Evolutionary conservation across 2,797 vertebrate genomes (phyloP), one percentile per base, ranked within the genome.

Genomic region (Zenarchopterus dispar): DNA sequence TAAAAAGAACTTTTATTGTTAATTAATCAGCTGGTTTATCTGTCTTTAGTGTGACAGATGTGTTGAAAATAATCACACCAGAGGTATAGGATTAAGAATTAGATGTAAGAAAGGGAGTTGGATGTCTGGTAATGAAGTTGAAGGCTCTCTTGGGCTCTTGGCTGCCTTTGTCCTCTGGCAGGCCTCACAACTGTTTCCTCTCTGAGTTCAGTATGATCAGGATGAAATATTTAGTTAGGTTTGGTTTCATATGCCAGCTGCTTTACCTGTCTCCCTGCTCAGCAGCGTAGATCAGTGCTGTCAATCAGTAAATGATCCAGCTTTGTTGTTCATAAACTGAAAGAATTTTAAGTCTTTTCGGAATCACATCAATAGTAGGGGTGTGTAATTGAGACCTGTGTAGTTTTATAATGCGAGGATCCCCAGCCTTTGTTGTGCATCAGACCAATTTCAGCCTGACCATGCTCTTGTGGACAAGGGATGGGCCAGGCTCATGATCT

Each of bases 21-120:
- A 94, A 94, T 94, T 93, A 93, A 93, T 92, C 87, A 89, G 78
- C 57, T 76, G 84, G 75, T 92, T 93, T 92, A 92, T 93, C 86
- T 77, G 50, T 75, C 61, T 55, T 90, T 83, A 52, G 83, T 78
- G 77, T 78, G 86, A 86, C 74, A 78, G 80, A 82, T 85, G 73
- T 66, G 70, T 84, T 77, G 73, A 81, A 88, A 89, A 88, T 83
- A 90, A 90, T 92, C 82, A 82, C 84, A 82, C 81, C 84, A 28
- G 78, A 85, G 78, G 61, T 59, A 50, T 56, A 65, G 84, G 88
- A 90, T 91, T 91, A 89, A 85, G 84, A 87, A 80, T 90, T 84
- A 74, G 84, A 91, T 92, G 90, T 64, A 84, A 61, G 67, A 63
- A 67, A 48, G 68, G 74, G 85, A 84, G 73, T 73, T 73, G 56